phyloP scores from a whole-genome alignment of 2,113 vertebrate species.

The Bubo bubo region DNA sequence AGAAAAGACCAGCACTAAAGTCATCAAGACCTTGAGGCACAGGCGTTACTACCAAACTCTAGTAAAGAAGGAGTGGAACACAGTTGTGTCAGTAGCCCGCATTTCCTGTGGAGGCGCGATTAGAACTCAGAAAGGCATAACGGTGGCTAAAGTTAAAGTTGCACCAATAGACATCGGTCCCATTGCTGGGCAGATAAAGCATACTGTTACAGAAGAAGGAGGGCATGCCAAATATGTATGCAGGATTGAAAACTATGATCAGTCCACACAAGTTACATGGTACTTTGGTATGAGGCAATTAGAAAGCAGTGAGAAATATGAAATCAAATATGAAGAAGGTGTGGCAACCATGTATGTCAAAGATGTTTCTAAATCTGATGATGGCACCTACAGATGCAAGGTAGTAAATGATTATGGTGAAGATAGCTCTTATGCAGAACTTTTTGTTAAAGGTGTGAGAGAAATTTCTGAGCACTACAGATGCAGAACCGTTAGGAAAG shows the following conservation, averaged over 20 bases:
- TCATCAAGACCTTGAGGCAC: constrained; percentile 88
- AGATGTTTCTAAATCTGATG: constrained; percentile 88
- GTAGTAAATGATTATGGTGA: constrained; percentile 95
- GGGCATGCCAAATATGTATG: constrained; percentile 88
- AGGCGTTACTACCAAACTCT: constrained; percentile 93
- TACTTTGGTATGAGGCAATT: constrained; percentile 96
- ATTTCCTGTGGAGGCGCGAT: constrained; percentile 91
- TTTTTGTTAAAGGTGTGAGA: constrained; percentile 90
- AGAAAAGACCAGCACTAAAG: constrained; percentile 86
- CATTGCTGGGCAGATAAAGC: constrained; percentile 86
- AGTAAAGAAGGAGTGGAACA: constrained; percentile 92
- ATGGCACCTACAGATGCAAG: constrained; percentile 97
- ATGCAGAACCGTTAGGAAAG: constrained; percentile 86
- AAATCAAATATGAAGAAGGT: constrained; percentile 94
- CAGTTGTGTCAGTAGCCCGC: constrained; percentile 91
- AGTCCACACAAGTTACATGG: constrained; percentile 94
- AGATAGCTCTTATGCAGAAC: constrained; percentile 91
- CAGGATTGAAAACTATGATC: constrained; percentile 94
- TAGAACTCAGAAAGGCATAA: constrained; percentile 90
- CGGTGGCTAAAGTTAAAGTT: constrained; percentile 92
- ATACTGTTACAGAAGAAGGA: constrained; percentile 85
- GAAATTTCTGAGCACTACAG: constrained; percentile 89
- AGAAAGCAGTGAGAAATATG: constrained; percentile 88
- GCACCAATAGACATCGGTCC: constrained; percentile 96
- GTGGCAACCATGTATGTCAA: constrained; percentile 89